These are phyloP conservation scores for Trematomus bernacchii DNA, from an alignment of 2,797 vertebrate species.

Conservation along the genomic window DNA sequence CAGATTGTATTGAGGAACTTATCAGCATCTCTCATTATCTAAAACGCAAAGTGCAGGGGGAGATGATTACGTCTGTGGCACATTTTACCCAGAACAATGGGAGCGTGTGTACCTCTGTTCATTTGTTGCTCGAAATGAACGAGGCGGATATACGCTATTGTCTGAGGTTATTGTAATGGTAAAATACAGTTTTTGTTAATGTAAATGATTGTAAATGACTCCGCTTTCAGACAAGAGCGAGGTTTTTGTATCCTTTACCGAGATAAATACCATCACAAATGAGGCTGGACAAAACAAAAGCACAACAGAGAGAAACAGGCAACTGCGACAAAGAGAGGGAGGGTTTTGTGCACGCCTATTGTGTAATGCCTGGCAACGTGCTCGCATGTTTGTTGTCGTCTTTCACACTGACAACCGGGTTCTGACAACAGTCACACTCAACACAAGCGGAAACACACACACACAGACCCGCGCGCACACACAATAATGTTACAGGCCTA, in stretches of 20 bases:
- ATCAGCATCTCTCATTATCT: conserved; percentile 82
- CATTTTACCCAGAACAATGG: conserved; percentile 76
- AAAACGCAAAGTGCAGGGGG: conserved; percentile 72
- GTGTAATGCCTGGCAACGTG: conserved; percentile 72
- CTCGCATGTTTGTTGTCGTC: conserved; percentile 64
- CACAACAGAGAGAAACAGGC: conserved; percentile 65
- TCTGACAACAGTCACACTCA: conserved; percentile 46
- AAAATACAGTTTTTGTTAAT: conserved; percentile 82
- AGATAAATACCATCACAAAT: conserved; percentile 82
- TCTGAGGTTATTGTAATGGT: conserved; percentile 83
- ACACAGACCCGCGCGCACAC: neutral
- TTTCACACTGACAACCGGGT: conserved; percentile 57
- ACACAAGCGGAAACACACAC: conserved; percentile 28
- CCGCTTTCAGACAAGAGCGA: conserved; percentile 73
- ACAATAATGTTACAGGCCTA: neutral
- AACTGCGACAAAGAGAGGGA: conserved; percentile 56
- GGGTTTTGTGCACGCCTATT: conserved; percentile 65
- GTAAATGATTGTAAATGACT: conserved; percentile 83
- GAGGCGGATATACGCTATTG: conserved; percentile 73
- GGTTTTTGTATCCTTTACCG: conserved; percentile 70
- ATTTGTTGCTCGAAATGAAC: conserved; percentile 72
- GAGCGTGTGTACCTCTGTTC: conserved; percentile 62
- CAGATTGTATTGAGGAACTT: conserved; percentile 75
- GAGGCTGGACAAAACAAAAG: conserved; percentile 77
- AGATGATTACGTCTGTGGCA: conserved; percentile 64